Evolutionary conservation across 2,888 invertebrate species (phyloP).

Genomic region (Invenusta paracnida): DNA sequence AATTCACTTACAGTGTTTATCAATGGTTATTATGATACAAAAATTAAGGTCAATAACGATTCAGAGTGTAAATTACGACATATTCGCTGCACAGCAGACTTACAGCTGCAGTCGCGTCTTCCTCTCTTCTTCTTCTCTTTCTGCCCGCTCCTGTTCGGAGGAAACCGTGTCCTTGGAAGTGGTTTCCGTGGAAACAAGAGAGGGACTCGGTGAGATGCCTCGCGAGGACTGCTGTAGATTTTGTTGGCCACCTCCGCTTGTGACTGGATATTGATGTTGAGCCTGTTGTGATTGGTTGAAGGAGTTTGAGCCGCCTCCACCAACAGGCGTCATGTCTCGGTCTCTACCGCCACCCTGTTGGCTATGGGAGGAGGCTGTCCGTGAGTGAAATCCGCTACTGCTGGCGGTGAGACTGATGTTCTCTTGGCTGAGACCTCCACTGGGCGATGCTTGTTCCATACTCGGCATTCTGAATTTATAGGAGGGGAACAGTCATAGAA

Average conservation of each 20-base stretch:
- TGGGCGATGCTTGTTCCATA: background rate
- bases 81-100: too few species aligned
- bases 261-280: background rate
- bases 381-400: background rate
- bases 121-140: background rate
- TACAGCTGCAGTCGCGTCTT: background rate
- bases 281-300: background rate
- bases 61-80: too few species aligned
- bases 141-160: slow-evolving; percentile 13
- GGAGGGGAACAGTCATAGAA: too few species aligned
- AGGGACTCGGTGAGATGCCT: background rate
- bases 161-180: background rate
- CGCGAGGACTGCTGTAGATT: background rate
- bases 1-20: too few species aligned
- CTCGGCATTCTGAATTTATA: background rate
- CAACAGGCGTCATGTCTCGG: background rate
- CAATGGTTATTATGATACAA: too few species aligned
- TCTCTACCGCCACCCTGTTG: background rate
- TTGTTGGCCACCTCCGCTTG: background rate
- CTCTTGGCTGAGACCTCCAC: background rate
- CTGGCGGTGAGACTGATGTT: slow-evolving; percentile 15
- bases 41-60: too few species aligned
- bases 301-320: background rate
- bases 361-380: slow-evolving; percentile 1
- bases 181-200: background rate